Base-by-base conservation (phyloP, 2,113 vertebrate genomes). In the Misgurnus mizolepis region DNA sequence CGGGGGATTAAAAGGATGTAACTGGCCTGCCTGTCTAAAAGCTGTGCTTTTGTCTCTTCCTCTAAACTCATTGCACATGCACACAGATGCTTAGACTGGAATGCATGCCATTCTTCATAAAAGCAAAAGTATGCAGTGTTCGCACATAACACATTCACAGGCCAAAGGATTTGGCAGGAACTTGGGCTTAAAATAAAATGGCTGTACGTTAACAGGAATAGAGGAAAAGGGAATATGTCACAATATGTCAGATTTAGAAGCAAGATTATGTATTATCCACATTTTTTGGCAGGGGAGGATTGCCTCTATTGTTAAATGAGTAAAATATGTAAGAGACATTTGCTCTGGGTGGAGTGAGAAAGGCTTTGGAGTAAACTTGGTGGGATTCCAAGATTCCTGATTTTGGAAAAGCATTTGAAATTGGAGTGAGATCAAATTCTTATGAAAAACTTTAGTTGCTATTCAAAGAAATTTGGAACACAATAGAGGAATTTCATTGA, bases 31-130 rank as follows among this genome's bases (percentile, higher is more conserved):
- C 87, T 89, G 87, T 88, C 85, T 88, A n/a, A 75, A 47, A 75
- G 15, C 12, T 17, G n/a, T 27, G 61, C 2, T 50, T 76, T 76
- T 39, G 43, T 64, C n/a, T 92, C 86, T 88, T 92, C 90, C 88
- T 70, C 14, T 6, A 67, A 14, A 40, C 65, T 60, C 40, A 6
- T 4, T 68, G 53, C 14, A 12, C 40, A 69, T 58, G 17, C 18
- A 69, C 41, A 69, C 18, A 60, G n/a, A 45, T 53, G 65, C 39
- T 64, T 7, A 18, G 67, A 27, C n/a, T 65, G 67, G 45, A 62
- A 71, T 49, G 76, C 66, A 69, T 47, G 53, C n/a, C 66, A 39
- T 79, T 68, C 22, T 69, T 61, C 53, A 60, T 79, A 61, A 49
- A 79, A 61, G n/a, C 56, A 11, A 56, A 67, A 22, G 62, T n/a